Evolutionary conservation across 2,888 invertebrate species (phyloP).

Genomic region (Hemicrepidius hirtus): DNA sequence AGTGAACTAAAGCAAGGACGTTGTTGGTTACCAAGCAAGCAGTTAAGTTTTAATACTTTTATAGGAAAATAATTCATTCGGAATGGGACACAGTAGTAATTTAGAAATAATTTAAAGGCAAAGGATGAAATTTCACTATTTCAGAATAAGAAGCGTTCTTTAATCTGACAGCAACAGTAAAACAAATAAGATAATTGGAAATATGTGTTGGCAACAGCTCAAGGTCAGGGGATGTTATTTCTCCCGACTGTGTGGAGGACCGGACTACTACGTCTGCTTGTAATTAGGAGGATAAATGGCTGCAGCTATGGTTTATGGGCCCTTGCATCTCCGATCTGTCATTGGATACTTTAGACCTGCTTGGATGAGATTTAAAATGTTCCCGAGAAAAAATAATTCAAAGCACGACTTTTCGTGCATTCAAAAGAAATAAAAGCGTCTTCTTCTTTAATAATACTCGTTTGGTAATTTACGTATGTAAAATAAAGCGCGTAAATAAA

Average conservation of each 20-base stretch:
- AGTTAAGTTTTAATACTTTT: too few relatives aligned
- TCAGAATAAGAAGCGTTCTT: slow-evolving; percentile 69
- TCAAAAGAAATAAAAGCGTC: slow-evolving; percentile 37
- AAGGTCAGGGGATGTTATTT: slow-evolving; percentile 69
- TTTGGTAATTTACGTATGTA: slow-evolving; percentile 54
- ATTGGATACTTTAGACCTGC: slow-evolving; percentile 58
- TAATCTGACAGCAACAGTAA: slow-evolving; percentile 70
- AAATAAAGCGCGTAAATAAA: slow-evolving; percentile 60
- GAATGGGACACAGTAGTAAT: slow-evolving; percentile 27
- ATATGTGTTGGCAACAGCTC: slow-evolving; percentile 71
- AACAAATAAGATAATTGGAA: slow-evolving; percentile 71
- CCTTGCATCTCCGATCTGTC: slow-evolving; percentile 60
- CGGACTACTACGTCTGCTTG: slow-evolving; percentile 60
- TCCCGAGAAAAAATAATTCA: slow-evolving; percentile 3
- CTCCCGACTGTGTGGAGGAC: slow-evolving; percentile 53
- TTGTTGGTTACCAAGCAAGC: too few relatives aligned
- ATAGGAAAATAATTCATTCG: too few relatives aligned
- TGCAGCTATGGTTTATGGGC: slow-evolving; percentile 62
- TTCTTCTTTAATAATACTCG: slow-evolving; percentile 15
- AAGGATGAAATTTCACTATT: slow-evolving; percentile 64
- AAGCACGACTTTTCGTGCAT: slow-evolving; percentile 13
- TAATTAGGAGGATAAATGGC: slow-evolving; percentile 67
- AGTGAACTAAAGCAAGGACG: too few relatives aligned
- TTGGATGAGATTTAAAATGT: slow-evolving; percentile 45
- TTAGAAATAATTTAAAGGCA: slow-evolving; percentile 65